Conservation (phyloP, 2,888 invertebrate genomes). For the Hypsopygia costalis region DNA sequence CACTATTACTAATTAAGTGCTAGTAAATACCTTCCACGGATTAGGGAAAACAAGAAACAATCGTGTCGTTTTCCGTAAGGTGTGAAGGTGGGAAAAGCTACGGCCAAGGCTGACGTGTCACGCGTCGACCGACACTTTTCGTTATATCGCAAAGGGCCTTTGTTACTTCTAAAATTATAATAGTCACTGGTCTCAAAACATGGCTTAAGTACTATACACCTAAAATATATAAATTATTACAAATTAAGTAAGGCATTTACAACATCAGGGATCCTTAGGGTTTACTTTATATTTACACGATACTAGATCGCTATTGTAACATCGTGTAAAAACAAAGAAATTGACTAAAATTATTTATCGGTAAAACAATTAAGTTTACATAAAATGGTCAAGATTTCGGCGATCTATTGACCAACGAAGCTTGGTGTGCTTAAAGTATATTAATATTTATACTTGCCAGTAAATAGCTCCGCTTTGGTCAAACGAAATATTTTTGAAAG, state of each 20-base stretch:
- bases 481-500: conserved; percentile 40
- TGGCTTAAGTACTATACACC: conserved; percentile 81
- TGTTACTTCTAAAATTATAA: conserved; percentile 74
- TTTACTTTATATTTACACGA: conserved; percentile 73
- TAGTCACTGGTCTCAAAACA: conserved; percentile 80
- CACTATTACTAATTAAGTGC: conserved; percentile 64
- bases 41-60: conserved; percentile 69
- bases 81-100: conserved; percentile 58
- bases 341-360: conserved; percentile 76
- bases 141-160: conserved; percentile 48
- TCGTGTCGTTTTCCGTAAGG: conserved; percentile 67
- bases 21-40: conserved; percentile 55
- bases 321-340: conserved; percentile 75
- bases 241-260: conserved; percentile 81
- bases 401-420: conserved; percentile 73
- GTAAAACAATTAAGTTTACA: conserved; percentile 74
- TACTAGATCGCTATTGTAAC: conserved; percentile 60
- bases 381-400: conserved; percentile 80
- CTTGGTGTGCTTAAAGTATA: conserved; percentile 30
- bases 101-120: conserved; percentile 47
- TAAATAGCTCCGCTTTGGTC: conserved; percentile 63
- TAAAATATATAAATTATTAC: conserved; percentile 81
- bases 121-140: conserved; percentile 65
- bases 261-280: conserved; percentile 75
- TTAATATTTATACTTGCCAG: conserved; percentile 25